Base-by-base conservation (phyloP, 2,888 invertebrate genomes). In the Chrysina gloriosa region DNA sequence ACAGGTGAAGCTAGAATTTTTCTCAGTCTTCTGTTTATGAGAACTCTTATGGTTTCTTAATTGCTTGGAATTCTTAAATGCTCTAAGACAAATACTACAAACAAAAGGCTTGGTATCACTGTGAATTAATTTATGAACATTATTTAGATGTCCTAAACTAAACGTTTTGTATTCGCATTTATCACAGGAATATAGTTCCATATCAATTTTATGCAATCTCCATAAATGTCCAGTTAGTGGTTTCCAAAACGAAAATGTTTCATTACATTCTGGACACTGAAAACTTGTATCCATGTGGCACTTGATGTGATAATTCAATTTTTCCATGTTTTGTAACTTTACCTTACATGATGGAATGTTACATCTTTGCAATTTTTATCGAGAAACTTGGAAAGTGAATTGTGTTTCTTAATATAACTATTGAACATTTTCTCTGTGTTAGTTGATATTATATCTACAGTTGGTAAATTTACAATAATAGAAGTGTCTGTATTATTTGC, bases 51-150 rank as follows among this genome's bases (percentile, higher is more conserved):
- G 95, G 77, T 93, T 94, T 39, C 91, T 86, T 63, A 94, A 83
- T 78, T 95, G 94, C 79, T 91, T 92, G 4, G 86, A 85, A 75
- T 92, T 94, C 81, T 94, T 94, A 81, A 95, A 95, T 0, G 85
- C 86, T 80, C 94, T 93, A 21, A 88, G 87, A 79, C 95, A 95
- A 64, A 86, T 82, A 69, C 88, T 85, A 82, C 90, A 90, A 19
- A 85, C 77, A 79, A 85, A 90, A 66, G 87, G 86, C 73, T 88
- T 89, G 63, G 88, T 86, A 69, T 88, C 86, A 36, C 88, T 87
- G 82, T 94, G 94, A 68, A 91, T 92, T 77, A 91, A 89, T 81
- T 89, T 89, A 77, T 94, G 94, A 21, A 91, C 87, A 75, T 90
- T 92, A 64, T 88, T 86, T 56, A 95, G 84, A 72, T 91, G 89